Base-by-base conservation (phyloP, 2,888 invertebrate species). In the Perithous albicinctus region DNA sequence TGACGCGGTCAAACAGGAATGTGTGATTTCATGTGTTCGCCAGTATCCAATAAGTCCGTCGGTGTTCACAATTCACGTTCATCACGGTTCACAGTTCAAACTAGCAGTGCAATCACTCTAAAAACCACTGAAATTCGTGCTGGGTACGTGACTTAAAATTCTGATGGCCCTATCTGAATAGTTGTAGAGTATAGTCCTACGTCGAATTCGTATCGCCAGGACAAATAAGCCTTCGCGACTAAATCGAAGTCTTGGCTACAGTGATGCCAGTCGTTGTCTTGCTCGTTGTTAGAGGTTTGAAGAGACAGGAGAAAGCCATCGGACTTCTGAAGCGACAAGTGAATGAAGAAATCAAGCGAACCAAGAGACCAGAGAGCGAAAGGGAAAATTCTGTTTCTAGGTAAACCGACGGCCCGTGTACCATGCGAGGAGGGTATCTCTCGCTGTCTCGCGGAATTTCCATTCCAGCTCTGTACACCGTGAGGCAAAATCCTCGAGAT, bases 381-480 rank as follows among this genome's bases (percentile, higher is more conserved):
- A 59, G 51, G 5, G 51, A 0, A 23, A 51, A 67, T 3, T n/a
- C n/a, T 23, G n/a, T 18, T 6, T 48, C 5, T 20, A 18, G 48
- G 29, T 12, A 46, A 29, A 48, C 5, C 48, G 29, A 46, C 18
- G 15, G 43, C 26, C 15, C 29, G 48, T 48, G 18, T 5, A 51
- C 32, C 20, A 32, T 12, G 23, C 18, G 66, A 32, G 15, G 3
- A 48, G 20, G 12, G n/a, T 51, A 38, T 69, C 51, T 69, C 51
- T 12, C n/a, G 20, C 12, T 4, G 67, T 64, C 48, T 51, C 20
- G n/a, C n/a, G 26, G 54, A 69, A 69, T 69, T 69, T 54, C 32
- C 69, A 69, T 69, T 69, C 69, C 5, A 23, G n/a, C 38, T 48
- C 26, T n/a, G 10, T 46, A n/a, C 51, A 51, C n/a, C 51, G 38